phyloP scores from a whole-genome alignment of 2,888 invertebrate species.

The Scaptomyza parva region DNA sequence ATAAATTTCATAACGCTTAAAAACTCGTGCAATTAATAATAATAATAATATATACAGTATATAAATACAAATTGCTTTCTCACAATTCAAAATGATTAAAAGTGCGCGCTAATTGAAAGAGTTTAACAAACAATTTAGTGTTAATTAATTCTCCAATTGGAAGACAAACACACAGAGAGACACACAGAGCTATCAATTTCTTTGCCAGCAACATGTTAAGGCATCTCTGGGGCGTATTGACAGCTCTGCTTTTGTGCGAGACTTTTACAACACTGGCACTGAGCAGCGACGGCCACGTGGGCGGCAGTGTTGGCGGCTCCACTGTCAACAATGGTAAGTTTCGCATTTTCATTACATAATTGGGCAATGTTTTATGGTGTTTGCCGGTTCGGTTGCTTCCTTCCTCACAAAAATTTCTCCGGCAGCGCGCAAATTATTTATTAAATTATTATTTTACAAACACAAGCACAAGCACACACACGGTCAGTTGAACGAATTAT shows the following conservation, averaged over 20 bases:
- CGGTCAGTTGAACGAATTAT: slow-evolving; percentile 10
- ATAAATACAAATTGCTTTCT: background rate
- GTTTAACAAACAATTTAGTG: slow-evolving; percentile 10
- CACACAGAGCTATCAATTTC: background rate
- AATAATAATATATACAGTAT: slow-evolving; percentile 12
- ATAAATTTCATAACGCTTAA: slow-evolving; percentile 25
- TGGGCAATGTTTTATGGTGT: slow-evolving; percentile 3
- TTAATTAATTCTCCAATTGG: slow-evolving; percentile 13
- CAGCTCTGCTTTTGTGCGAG: slow-evolving; percentile 28
- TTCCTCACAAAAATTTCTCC: slow-evolving; percentile 24
- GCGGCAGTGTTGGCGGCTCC: slow-evolving; percentile 61
- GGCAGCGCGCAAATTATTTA: slow-evolving; percentile 47
- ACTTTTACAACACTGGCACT: slow-evolving; percentile 45
- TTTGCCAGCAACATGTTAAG: slow-evolving; percentile 39
- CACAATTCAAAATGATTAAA: slow-evolving; percentile 25
- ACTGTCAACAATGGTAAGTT: slow-evolving; percentile 82
- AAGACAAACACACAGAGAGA: background rate
- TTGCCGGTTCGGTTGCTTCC: slow-evolving; percentile 4
- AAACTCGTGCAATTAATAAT: slow-evolving; percentile 34
- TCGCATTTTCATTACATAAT: slow-evolving; percentile 11
- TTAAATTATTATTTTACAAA: slow-evolving; percentile 43
- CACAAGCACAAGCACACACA: background rate
- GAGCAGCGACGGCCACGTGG: slow-evolving; percentile 55
- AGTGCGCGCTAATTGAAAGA: slow-evolving; percentile 41
- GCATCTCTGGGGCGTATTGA: slow-evolving; percentile 20